A percentile compares a stretch with the other conserved stretches of the same genome.
Evolutionary conservation across 2,797 vertebrate species (phyloP).

Genomic region (Sphenodon punctatus): DNA sequence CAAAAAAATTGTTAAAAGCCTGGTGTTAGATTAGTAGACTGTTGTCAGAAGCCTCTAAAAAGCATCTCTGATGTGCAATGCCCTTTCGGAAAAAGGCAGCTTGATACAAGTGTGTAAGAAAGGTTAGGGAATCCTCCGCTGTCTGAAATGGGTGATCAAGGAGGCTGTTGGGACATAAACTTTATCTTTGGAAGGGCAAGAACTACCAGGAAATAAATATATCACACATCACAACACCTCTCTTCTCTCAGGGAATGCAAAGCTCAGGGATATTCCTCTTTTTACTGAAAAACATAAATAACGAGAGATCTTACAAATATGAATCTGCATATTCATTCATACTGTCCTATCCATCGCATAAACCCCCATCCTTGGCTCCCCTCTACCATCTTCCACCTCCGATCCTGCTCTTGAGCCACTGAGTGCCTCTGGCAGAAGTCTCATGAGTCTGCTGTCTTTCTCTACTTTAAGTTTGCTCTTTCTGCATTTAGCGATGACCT

Average conservation of each 20-base stretch:
- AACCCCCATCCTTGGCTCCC: no score
- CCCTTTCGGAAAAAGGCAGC: neutral
- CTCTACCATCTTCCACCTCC: no score
- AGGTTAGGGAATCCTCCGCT: neutral
- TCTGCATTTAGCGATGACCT: no score
- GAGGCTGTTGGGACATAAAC: neutral
- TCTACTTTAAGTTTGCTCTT: no score
- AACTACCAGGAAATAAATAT: neutral
- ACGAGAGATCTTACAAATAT: neutral
- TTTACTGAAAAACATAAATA: neutral
- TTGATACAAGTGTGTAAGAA: neutral
- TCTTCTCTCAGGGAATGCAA: neutral
- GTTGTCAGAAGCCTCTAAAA: neutral
- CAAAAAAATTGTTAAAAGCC: neutral
- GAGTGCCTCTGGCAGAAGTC: no score
- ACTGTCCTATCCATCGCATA: no score
- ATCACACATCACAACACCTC: neutral
- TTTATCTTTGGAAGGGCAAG: neutral
- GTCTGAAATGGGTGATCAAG: neutral
- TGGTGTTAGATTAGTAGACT: neutral
- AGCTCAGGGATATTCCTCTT: neutral
- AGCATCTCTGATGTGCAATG: neutral
- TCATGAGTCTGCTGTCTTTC: no score
- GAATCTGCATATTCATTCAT: no score
- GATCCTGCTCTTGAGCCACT: no score